Evolutionary conservation across 2,113 vertebrate genomes (phyloP), one percentile per base, ranked within the genome.

Genomic region (Noturus placidus): DNA sequence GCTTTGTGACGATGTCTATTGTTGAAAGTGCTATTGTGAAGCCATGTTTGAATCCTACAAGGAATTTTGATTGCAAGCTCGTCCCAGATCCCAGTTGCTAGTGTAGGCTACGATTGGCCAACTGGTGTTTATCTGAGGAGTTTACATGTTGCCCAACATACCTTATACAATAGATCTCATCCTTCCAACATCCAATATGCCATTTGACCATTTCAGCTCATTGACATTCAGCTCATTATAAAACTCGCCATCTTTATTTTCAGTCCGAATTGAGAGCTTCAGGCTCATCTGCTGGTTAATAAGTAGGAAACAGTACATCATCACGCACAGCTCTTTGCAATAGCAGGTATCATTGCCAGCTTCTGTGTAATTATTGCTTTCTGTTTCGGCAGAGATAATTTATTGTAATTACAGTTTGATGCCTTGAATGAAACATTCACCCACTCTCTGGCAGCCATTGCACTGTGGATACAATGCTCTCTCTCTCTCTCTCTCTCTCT

Each of bases 351-450:
- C 91, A 77, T 81, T 91, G 90, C 87, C 87, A 84, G 80, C 83
- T 67, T 82, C 6, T 46, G 89, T 89, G 90, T 92, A 93, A 93
- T 94, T 92, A 93, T 90, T 92, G 92, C 59, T 81, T 93, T 94
- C 92, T 92, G 78, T 87, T 74, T 89, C 93, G 76, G 87, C 84
- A 27, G 91, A 92, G 91, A 92, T 93, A 91, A 95, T 94, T 94
- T 86, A 89, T 87, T 91, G 69, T 90, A 93, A 94, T 94, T 89
- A 93, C 81, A 88, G 87, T 85, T 74, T 52, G 82, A 87, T 88
- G 87, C 74, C 82, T 88, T 85, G 92, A 87, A 89, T 84, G 69
- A 90, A 91, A 91, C 86, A 89, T 91, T 93, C 61, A 74, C 46
- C 65, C n/a, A 83, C 30, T 46, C 85, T 77, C 88, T 87, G 90